Conservation (phyloP, 2,888 invertebrate genomes). For the Cephus pygmeus region DNA sequence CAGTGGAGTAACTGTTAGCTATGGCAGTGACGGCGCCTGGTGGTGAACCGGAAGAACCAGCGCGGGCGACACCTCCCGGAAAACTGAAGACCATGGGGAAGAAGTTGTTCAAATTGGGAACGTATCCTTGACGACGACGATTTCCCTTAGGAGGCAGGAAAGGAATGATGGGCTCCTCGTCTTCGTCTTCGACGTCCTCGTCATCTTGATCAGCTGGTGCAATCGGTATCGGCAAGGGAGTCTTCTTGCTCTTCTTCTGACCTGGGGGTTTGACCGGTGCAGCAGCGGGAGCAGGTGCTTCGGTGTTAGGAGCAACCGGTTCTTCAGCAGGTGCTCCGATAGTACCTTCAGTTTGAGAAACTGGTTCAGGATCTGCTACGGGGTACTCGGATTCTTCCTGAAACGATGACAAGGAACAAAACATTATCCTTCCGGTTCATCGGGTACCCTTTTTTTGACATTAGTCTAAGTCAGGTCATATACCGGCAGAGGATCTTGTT, state of each 20-base stretch:
- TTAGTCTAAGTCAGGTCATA: too few species aligned
- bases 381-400: constrained; percentile 19
- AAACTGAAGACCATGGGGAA: constrained; percentile 76
- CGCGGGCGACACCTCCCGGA: constrained; percentile 66
- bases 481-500: not conserved
- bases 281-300: constrained; percentile 10
- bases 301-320: constrained; percentile 5
- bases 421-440: too few species aligned
- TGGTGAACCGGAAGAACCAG: constrained; percentile 60
- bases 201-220: constrained; percentile 67
- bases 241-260: constrained; percentile 49
- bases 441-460: too few species aligned
- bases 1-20: constrained; percentile 80
- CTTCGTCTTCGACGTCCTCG: constrained; percentile 64
- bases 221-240: constrained; percentile 29
- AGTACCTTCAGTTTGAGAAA: constrained; percentile 10
- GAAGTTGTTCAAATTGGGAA: constrained; percentile 68
- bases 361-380: constrained; percentile 17
- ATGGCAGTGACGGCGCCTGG: constrained; percentile 76
- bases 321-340: constrained; percentile 2
- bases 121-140: constrained; percentile 59
- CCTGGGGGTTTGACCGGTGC: constrained; percentile 14
- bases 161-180: constrained; percentile 44
- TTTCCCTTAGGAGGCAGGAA: constrained; percentile 48
- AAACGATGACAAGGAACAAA: too few species aligned